Percentiles rank a stretch among this genome's conserved stretches.
phyloP scores from a whole-genome alignment of 2,888 invertebrate species.

The Leptopilina drosophilae region DNA sequence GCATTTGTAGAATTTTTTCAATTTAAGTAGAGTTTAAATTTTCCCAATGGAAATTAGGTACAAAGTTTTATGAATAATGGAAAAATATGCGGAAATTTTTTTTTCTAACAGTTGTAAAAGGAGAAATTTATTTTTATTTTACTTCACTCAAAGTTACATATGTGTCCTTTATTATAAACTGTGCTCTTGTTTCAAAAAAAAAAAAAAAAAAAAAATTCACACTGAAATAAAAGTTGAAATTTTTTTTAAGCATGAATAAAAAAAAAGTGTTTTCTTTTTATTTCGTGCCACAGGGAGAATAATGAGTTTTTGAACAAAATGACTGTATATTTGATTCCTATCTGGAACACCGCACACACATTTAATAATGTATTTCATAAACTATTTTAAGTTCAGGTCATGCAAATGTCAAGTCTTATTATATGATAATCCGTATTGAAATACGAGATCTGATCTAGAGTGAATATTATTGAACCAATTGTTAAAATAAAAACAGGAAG shows the following conservation, averaged over 20 bases:
- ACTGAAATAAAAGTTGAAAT: too few species aligned
- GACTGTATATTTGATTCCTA: conserved; percentile 13
- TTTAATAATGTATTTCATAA: conserved; percentile 15
- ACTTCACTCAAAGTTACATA: neutral
- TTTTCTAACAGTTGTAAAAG: too few species aligned
- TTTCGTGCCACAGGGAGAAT: neutral
- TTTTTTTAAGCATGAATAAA: neutral
- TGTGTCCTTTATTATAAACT: neutral
- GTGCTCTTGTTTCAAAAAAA: neutral
- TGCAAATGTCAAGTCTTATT: conserved; percentile 30
- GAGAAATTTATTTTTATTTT: too few species aligned
- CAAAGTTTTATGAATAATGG: too few species aligned
- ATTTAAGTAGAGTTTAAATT: neutral
- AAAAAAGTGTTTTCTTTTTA: neutral
- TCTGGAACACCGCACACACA: conserved; percentile 4
- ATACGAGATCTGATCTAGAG: neutral
- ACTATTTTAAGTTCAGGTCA: conserved; percentile 31
- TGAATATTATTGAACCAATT: conserved; percentile 1
- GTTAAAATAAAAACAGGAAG: conserved; percentile 1
- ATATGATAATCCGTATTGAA: neutral
- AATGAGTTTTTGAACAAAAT: conserved; percentile 12
- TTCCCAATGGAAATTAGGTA: neutral
- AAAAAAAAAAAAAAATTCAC: too few species aligned
- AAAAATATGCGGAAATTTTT: too few species aligned
- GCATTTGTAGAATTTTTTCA: neutral